Conservation (phyloP, 1,140 invertebrate genomes). For the Spodoptera litura region DNA sequence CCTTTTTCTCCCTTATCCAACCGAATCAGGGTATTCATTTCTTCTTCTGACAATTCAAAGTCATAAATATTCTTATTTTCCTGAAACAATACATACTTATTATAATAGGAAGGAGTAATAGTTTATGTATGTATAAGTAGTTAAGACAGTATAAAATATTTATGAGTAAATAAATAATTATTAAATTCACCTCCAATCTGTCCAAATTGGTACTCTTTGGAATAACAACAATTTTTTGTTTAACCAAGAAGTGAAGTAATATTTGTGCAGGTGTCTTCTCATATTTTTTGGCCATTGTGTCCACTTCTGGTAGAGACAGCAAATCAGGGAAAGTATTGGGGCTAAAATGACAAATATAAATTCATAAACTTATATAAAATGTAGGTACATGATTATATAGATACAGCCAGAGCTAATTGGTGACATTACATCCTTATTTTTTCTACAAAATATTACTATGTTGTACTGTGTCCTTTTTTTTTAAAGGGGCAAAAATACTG, state of each 20-base stretch:
- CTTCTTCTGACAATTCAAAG: constrained; percentile 86
- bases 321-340: constrained; percentile 88
- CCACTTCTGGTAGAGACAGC: constrained; percentile 89
- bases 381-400: no score
- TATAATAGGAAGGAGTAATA: background rate
- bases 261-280: constrained; percentile 92
- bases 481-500: no score
- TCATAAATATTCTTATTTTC: constrained; percentile 89
- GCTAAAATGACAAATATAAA: constrained; percentile 63
- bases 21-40: constrained; percentile 85
- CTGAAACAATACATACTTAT: constrained; percentile 60
- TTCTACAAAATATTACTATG: no score
- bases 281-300: constrained; percentile 89
- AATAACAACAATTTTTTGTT: constrained; percentile 91
- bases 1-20: constrained; percentile 89
- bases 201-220: constrained; percentile 93
- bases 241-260: constrained; percentile 91
- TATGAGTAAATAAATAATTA: background rate
- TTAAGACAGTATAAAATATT: no score
- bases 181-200: constrained; percentile 87
- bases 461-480: no score
- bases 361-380: no score
- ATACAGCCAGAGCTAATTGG: no score
- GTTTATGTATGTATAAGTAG: no score
- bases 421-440: no score